Evolutionary conservation across 2,113 vertebrate genomes (phyloP).

Genomic region (Larimichthys crocea): DNA sequence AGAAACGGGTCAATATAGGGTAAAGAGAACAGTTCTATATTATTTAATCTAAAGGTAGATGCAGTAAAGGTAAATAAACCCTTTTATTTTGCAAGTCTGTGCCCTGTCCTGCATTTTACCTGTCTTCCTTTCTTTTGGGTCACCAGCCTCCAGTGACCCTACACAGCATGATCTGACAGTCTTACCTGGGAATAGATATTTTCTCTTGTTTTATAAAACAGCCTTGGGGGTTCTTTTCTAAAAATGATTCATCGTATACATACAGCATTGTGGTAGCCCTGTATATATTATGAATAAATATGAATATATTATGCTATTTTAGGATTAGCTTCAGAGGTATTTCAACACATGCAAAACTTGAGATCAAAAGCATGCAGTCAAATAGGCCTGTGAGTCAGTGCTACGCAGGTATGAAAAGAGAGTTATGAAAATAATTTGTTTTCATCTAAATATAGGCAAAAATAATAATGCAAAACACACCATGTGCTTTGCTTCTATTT

Average conservation of each 20-base stretch:
- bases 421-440: constrained; percentile 48
- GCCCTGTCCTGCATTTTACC: constrained; percentile 45
- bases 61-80: background rate
- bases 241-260: constrained; percentile 44
- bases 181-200: constrained; percentile 27
- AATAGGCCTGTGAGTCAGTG: constrained; percentile 40
- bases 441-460: constrained; percentile 52
- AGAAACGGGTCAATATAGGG: background rate
- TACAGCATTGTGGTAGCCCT: constrained; percentile 30
- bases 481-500: background rate
- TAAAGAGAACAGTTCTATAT: background rate
- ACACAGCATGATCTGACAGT: constrained; percentile 14
- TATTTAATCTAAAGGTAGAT: background rate
- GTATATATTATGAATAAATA: constrained; percentile 59
- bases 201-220: constrained; percentile 30
- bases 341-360: constrained; percentile 52
- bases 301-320: constrained; percentile 65
- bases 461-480: constrained; percentile 20
- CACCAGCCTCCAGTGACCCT: constrained; percentile 18
- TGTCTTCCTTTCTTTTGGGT: constrained; percentile 36
- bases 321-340: constrained; percentile 46
- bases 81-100: constrained; percentile 6
- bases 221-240: constrained; percentile 14
- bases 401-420: constrained; percentile 46
- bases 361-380: constrained; percentile 62